Conservation (phyloP, 2,797 vertebrate species). For the Mus caroli region DNA sequence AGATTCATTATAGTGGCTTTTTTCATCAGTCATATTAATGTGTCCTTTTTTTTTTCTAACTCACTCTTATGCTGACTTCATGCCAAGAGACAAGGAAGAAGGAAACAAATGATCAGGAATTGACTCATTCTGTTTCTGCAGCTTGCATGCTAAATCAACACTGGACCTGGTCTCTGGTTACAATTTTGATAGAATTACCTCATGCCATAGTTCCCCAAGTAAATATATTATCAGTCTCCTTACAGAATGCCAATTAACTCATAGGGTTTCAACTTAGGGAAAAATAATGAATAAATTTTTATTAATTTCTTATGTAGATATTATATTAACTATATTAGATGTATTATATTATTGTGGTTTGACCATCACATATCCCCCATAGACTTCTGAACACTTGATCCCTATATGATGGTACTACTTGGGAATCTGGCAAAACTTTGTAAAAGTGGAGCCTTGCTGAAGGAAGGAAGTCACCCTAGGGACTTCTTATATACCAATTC, state of each 20-base stretch:
- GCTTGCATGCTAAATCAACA: conserved; percentile 17
- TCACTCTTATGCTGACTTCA: neutral
- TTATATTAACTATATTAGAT: neutral
- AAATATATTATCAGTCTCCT: conserved; percentile 3
- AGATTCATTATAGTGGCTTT: neutral
- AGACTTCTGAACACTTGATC: neutral
- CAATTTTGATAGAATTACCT: conserved; percentile 39
- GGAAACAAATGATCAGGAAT: neutral
- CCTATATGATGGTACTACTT: neutral
- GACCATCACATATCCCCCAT: neutral
- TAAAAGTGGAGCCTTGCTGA: neutral
- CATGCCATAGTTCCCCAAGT: neutral
- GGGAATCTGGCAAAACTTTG: neutral
- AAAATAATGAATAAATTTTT: conserved; percentile 20
- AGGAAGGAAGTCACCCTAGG: neutral
- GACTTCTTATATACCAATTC: neutral
- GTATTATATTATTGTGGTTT: neutral
- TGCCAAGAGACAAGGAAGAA: neutral
- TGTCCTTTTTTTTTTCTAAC: neutral
- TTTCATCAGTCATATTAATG: neutral
- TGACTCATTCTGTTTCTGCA: conserved; percentile 13
- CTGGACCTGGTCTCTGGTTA: neutral
- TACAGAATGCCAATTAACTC: conserved; percentile 53
- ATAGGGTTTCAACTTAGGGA: neutral
- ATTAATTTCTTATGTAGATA: neutral